Percentiles rank a stretch among this genome's conserved stretches.
phyloP scores from a whole-genome alignment of 2,113 vertebrate species.

The Macrotis lagotis region DNA sequence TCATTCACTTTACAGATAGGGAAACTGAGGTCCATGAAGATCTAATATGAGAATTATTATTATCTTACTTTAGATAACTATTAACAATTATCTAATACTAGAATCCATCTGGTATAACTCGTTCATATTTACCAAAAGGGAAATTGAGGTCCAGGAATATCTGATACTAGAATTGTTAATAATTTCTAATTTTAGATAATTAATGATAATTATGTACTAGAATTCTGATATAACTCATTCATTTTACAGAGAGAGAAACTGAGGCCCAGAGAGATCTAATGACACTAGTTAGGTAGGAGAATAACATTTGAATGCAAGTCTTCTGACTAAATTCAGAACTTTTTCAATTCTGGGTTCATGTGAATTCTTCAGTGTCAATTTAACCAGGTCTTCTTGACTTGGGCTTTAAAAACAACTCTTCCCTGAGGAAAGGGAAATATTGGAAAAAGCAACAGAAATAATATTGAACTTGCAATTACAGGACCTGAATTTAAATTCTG shows the following conservation, averaged over 20 bases:
- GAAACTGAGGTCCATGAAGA: too few species aligned
- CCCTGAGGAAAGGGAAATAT: background rate
- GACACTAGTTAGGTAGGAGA: background rate
- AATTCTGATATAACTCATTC: too few species aligned
- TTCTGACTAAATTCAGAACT: too few species aligned
- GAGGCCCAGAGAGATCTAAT: background rate
- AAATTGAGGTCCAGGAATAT: background rate
- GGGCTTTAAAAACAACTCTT: background rate
- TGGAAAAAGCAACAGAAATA: background rate
- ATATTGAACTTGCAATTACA: background rate
- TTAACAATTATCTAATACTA: too few species aligned
- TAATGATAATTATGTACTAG: too few species aligned
- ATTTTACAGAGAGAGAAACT: background rate
- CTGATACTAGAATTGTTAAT: too few species aligned
- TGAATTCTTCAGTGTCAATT: background rate
- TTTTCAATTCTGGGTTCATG: background rate
- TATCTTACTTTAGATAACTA: too few species aligned
- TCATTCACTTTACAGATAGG: background rate
- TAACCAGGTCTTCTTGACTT: background rate
- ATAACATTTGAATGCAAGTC: background rate
- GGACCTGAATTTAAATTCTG: background rate
- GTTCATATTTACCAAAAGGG: too few species aligned
- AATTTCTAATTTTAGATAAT: too few species aligned
- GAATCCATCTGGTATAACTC: too few species aligned
- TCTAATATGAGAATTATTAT: too few species aligned